Conservation (phyloP, 2,797 vertebrate species). For the Cyprinodon diabolis region DNA sequence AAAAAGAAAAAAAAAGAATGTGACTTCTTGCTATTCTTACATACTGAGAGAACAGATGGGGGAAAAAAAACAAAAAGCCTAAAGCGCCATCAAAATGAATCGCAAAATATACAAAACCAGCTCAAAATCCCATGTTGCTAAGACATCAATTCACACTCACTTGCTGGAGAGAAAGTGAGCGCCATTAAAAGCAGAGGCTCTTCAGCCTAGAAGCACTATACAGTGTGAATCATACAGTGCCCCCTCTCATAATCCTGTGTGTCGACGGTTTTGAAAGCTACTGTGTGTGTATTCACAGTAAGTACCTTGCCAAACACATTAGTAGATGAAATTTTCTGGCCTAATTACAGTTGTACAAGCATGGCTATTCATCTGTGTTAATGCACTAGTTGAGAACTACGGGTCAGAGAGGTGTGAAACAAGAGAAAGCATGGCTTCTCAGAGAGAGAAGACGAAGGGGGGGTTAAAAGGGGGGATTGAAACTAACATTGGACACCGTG, state of each 20-base stretch:
- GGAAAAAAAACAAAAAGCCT: not conserved
- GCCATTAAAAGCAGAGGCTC: conserved; percentile 52
- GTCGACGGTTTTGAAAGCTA: conserved; percentile 39
- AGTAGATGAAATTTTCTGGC: conserved; percentile 65
- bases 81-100: conserved; percentile 10
- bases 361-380: conserved; percentile 63
- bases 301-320: conserved; percentile 67
- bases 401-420: conserved; percentile 54
- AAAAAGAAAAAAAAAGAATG: not conserved
- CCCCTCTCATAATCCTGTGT: conserved; percentile 48
- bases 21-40: not conserved
- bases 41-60: not conserved
- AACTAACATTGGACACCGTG: conserved; percentile 22
- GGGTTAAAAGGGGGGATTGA: not conserved
- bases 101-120: conserved; percentile 29
- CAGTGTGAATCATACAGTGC: conserved; percentile 48
- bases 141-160: conserved; percentile 35
- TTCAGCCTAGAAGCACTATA: conserved; percentile 48
- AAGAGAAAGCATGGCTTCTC: conserved; percentile 45
- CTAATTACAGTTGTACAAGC: conserved; percentile 60
- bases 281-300: conserved; percentile 30
- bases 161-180: conserved; percentile 38
- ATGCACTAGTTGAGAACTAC: conserved; percentile 55
- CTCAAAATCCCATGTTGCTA: conserved; percentile 39
- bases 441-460: conserved; percentile 16